phyloP scores from a whole-genome alignment of 2,113 vertebrate species.

The Puffinus mauretanicus region DNA sequence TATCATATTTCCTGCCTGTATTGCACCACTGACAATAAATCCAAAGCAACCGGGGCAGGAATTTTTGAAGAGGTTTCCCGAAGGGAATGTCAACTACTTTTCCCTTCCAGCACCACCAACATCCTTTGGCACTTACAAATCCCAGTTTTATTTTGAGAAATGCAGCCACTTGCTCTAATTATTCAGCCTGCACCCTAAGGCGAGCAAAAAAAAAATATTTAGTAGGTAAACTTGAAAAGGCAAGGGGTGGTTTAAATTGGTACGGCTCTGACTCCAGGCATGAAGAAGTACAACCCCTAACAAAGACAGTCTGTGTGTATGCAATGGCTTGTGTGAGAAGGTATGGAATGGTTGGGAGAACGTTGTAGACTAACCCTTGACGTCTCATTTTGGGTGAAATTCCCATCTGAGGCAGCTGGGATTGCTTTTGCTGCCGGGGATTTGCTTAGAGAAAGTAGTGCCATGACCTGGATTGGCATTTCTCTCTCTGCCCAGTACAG shows the following conservation, averaged over 20 bases:
- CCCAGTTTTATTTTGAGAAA: constrained; percentile 29
- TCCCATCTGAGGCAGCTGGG: background rate
- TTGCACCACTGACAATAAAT: constrained; percentile 24
- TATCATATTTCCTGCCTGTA: background rate
- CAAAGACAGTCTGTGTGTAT: background rate
- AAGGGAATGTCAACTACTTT: constrained; percentile 57
- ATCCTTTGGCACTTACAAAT: constrained; percentile 18
- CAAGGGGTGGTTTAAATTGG: background rate
- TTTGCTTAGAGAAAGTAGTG: background rate
- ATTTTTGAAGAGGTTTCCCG: constrained; percentile 42
- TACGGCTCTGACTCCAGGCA: background rate
- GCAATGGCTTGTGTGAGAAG: background rate
- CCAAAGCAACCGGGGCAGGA: background rate
- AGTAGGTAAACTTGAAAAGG: background rate
- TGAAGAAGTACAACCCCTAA: background rate
- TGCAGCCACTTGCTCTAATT: constrained; percentile 22
- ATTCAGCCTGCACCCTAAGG: background rate
- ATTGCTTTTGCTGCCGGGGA: background rate
- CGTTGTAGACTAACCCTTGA: background rate
- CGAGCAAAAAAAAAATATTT: background rate
- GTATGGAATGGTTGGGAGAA: background rate
- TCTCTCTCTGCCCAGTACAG: background rate
- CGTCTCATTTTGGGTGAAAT: background rate
- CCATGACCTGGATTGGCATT: background rate
- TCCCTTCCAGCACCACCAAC: background rate